Percentiles rank a stretch among this genome's conserved stretches.
Evolutionary conservation across 2,888 invertebrate genomes (phyloP).

Genomic region (Meloe dianella): DNA sequence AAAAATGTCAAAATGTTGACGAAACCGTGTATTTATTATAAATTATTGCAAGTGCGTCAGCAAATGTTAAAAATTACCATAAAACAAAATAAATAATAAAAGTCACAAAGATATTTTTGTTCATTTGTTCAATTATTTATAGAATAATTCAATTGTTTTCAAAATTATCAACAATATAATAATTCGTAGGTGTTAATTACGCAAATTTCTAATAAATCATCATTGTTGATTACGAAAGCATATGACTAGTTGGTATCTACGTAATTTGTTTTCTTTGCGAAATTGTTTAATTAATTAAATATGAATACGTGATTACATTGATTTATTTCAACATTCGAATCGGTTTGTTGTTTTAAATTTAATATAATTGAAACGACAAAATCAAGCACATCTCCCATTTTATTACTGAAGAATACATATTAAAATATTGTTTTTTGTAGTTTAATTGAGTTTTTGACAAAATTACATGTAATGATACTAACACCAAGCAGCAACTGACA

Average conservation of each 20-base stretch:
- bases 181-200: not conserved
- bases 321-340: not conserved
- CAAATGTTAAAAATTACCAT: too few species aligned
- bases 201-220: not conserved
- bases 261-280: not conserved
- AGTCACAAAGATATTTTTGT: too few species aligned
- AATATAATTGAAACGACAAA: conserved; percentile 7
- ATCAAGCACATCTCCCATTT: conserved; percentile 16
- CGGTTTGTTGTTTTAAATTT: not conserved
- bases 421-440: conserved; percentile 14
- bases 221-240: not conserved
- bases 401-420: conserved; percentile 18
- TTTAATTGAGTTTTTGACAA: conserved; percentile 12
- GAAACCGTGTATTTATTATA: too few species aligned
- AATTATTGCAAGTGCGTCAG: too few species aligned
- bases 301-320: not conserved
- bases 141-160: not conserved
- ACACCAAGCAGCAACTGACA: conserved; percentile 16
- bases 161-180: not conserved
- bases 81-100: too few species aligned
- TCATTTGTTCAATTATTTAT: too few species aligned
- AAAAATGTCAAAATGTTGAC: too few species aligned
- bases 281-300: not conserved
- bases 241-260: not conserved
- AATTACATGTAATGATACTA: conserved; percentile 14